Base-by-base conservation (phyloP, 1,140 invertebrate species). In the Diabrotica undecimpunctata region DNA sequence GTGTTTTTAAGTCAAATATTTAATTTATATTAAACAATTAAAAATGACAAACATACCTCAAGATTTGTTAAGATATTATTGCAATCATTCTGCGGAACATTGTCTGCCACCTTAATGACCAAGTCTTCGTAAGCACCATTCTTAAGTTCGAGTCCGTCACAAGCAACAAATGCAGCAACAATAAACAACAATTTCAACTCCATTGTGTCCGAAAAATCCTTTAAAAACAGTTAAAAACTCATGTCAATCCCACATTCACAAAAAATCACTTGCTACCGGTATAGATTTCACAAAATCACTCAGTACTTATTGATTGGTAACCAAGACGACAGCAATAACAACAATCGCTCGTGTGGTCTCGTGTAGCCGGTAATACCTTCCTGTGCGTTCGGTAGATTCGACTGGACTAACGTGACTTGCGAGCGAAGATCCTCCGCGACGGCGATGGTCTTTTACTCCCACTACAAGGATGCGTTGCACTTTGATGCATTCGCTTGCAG, bases 71-170 rank as follows among this genome's bases (percentile, higher is more conserved):
- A 64, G 61, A 80, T 70, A 25, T 66, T 75, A 52, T 69, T 72
- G 70, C 79, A 80, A 62, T 78, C 73, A 35, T 67, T 68, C 5
- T 70, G 72, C 1, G 79, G 78, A 0, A 80, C 79, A 39, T 71
- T 71, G 59, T 80, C 79, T 6, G 73, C 70, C 37, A 80, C 72
- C 39, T 72, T 66, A 41, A 80, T 71, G 7, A 78, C 75, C 53
- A 80, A 70, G 52, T 77, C 75, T 61, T 80, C 78, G 63, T 80
- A 80, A 37, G 75, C 79, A 10, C 77, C 75, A 55, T 78, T 71
- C 12, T 69, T 72, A 58, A 79, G 57, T 63, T 79, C 72, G 53
- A 79, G 64, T 60, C 67, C 54, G 38, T 37, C 38, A 37, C 25
- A 37, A 25, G 38, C n/a, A 37, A 38, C 12, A 25, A 57, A 37